These are phyloP conservation scores for Microctenopoma steveboyesi DNA, from an alignment of 2,797 vertebrate genomes.

Conservation along the genomic window DNA sequence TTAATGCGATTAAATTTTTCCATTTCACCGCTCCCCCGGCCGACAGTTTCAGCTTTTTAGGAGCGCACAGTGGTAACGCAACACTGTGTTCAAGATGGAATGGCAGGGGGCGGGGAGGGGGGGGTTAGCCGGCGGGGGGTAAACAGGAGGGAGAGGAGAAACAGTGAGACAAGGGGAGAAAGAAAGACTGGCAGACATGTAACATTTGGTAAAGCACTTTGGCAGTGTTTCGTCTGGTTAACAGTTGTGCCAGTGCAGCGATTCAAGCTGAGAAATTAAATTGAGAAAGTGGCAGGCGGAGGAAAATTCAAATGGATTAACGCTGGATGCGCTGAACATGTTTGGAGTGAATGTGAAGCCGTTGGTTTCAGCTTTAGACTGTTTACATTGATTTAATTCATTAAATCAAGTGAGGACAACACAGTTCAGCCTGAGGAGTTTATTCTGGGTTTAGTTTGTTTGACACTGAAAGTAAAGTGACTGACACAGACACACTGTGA, in stretches of 20 bases:
- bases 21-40: conserved; percentile 83
- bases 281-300: conserved; percentile 58
- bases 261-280: conserved; percentile 70
- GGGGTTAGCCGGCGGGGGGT: conserved; percentile 30
- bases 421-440: not conserved
- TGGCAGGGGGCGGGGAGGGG: conserved; percentile 31
- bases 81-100: conserved; percentile 68
- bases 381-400: conserved; percentile 28
- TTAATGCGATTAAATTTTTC: conserved; percentile 90
- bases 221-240: conserved; percentile 53
- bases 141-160: conserved; percentile 43
- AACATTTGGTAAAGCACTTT: conserved; percentile 59
- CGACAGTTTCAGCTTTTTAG: conserved; percentile 81
- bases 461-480: not conserved
- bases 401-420: conserved; percentile 7
- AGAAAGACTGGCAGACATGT: conserved; percentile 54
- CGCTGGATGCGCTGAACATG: conserved; percentile 10
- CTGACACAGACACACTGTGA: conserved; percentile 2
- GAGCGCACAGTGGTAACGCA: conserved; percentile 70
- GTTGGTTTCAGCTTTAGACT: conserved; percentile 29
- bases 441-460: conserved; percentile 12
- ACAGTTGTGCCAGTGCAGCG: conserved; percentile 45
- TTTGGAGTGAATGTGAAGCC: conserved; percentile 15
- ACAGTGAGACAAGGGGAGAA: conserved; percentile 16
- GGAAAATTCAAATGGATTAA: conserved; percentile 51